Evolutionary conservation across 2,113 vertebrate species (phyloP).

Genomic region (Syngnathus typhle): DNA sequence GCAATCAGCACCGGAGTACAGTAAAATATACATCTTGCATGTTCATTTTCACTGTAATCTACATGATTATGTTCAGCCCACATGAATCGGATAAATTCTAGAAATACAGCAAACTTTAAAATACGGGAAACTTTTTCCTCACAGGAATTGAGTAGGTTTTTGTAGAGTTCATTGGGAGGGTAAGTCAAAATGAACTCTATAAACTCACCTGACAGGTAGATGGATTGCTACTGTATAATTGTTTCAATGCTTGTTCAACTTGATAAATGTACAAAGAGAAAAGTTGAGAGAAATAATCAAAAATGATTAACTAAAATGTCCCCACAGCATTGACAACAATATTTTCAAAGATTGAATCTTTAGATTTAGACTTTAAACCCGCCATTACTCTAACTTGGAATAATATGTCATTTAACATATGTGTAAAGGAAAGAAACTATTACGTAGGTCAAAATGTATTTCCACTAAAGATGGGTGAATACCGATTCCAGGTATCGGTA

Average conservation of each 20-base stretch:
- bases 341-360: too few species aligned
- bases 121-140: not conserved
- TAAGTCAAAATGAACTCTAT: not conserved
- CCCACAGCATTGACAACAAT: too few species aligned
- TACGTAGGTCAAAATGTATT: not conserved
- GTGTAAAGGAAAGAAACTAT: not conserved
- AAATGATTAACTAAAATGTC: not conserved
- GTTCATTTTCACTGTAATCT: not conserved
- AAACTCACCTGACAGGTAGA: not conserved
- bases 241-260: not conserved
- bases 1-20: conserved; percentile 36
- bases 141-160: not conserved
- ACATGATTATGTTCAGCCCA: not conserved
- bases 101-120: not conserved
- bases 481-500: too few species aligned
- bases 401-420: not conserved
- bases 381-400: too few species aligned
- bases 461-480: not conserved
- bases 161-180: not conserved
- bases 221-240: not conserved
- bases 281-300: not conserved
- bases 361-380: too few species aligned
- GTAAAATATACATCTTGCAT: not conserved
- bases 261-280: not conserved
- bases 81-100: not conserved